Conservation (phyloP, 2,113 vertebrate species). For the Crotalus horridus region DNA sequence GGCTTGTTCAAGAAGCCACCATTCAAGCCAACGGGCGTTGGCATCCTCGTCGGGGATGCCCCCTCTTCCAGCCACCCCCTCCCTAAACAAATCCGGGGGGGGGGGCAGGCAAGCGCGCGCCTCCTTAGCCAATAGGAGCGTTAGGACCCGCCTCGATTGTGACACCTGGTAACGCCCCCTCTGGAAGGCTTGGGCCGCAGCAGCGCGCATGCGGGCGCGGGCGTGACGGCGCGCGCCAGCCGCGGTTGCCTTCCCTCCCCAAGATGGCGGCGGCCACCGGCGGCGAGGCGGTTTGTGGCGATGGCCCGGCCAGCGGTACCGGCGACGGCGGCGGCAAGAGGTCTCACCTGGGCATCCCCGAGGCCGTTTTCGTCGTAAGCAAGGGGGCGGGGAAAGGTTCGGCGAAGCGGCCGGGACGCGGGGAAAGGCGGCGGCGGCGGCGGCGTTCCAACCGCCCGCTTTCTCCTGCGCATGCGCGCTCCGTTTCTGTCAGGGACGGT, state of each 20-base stretch:
- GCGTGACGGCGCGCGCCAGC: neutral
- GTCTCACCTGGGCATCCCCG: conserved; percentile 88
- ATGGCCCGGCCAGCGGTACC: conserved; percentile 57
- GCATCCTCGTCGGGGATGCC: neutral
- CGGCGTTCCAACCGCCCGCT: neutral
- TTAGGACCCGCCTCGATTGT: neutral
- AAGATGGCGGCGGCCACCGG: conserved; percentile 85
- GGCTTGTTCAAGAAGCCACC: neutral
- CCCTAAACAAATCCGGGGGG: neutral
- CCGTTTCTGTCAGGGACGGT: neutral
- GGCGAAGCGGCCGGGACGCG: neutral
- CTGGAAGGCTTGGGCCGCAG: neutral
- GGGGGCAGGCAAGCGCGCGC: neutral
- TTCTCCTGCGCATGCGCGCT: neutral
- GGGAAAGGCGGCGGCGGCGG: neutral
- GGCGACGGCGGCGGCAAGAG: conserved; percentile 63
- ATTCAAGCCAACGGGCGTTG: neutral
- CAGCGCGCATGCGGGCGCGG: neutral
- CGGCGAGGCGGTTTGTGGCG: conserved; percentile 69
- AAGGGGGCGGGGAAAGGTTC: neutral
- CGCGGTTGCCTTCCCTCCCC: neutral
- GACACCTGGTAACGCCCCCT: neutral
- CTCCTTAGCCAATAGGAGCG: neutral
- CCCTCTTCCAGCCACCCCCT: neutral
- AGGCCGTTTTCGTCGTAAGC: conserved; percentile 88